Conservation (phyloP, 2,888 invertebrate species). For the Brenthis hecate region DNA sequence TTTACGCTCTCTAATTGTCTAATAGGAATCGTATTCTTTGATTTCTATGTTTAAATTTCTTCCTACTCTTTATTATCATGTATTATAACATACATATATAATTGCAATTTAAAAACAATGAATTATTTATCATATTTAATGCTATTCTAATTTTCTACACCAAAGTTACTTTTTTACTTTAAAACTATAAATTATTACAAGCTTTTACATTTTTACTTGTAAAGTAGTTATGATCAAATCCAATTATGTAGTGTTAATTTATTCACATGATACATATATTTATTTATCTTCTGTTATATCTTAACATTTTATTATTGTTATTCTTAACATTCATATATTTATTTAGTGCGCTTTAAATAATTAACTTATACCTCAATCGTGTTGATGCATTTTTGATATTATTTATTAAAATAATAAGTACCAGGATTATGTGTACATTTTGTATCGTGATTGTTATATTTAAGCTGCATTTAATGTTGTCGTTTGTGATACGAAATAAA, state of each 20-base stretch:
- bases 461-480: conserved; percentile 81
- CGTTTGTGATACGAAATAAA: conserved; percentile 76
- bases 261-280: background rate
- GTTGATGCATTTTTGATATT: conserved; percentile 47
- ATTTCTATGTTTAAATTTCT: conserved; percentile 18
- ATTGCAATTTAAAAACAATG: background rate
- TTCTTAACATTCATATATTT: conserved; percentile 1
- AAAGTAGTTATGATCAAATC: background rate
- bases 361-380: conserved; percentile 35
- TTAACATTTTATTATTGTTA: conserved; percentile 28
- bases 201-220: background rate
- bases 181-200: background rate
- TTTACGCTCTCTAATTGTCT: conserved; percentile 35
- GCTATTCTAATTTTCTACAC: background rate
- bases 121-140: background rate
- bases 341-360: conserved; percentile 10
- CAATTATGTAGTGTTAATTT: background rate
- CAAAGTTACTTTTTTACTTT: background rate
- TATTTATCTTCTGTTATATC: conserved; percentile 3
- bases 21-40: conserved; percentile 14
- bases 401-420: conserved; percentile 53
- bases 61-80: conserved; percentile 14
- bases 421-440: conserved; percentile 62
- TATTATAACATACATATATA: background rate
- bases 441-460: conserved; percentile 72